These are phyloP conservation scores for Drosophila lowei DNA, from an alignment of 1,140 invertebrate genomes.

Conservation along the genomic window DNA sequence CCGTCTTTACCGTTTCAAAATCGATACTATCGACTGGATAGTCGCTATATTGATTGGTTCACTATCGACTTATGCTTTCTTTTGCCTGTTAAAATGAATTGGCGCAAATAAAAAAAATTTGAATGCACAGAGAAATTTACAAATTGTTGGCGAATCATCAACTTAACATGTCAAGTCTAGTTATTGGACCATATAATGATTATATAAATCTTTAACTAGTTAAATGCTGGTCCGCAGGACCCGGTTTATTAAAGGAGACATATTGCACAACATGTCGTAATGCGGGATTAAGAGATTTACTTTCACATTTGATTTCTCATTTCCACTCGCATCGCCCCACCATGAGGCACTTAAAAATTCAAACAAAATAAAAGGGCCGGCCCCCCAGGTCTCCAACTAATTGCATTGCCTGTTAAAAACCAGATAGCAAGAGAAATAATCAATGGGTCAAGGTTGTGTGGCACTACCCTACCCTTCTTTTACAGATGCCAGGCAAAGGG, in stretches of 20 bases:
- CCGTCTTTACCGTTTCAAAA: too few species aligned
- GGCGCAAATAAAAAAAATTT: too few species aligned
- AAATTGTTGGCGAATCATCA: too few species aligned
- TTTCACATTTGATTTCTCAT: constrained; percentile 27
- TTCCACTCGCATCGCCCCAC: constrained; percentile 14
- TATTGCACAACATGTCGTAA: constrained; percentile 22
- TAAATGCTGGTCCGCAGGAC: constrained; percentile 14
- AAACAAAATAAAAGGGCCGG: constrained; percentile 16
- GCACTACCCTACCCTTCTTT: constrained; percentile 43
- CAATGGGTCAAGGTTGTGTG: constrained; percentile 48
- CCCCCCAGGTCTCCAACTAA: constrained; percentile 12
- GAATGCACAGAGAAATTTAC: too few species aligned
- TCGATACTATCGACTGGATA: too few species aligned
- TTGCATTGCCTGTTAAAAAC: constrained; percentile 12
- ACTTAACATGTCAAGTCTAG: constrained; percentile 3
- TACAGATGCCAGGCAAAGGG: constrained; percentile 37
- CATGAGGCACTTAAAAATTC: constrained; percentile 31
- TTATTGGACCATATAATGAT: constrained; percentile 29
- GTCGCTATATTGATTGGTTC: too few species aligned
- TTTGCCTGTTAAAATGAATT: too few species aligned
- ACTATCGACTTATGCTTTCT: too few species aligned
- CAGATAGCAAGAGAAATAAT: constrained; percentile 35
- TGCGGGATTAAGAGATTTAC: constrained; percentile 20
- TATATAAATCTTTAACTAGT: constrained; percentile 33
- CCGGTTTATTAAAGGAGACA: constrained; percentile 33